Evolutionary conservation across 2,113 vertebrate genomes (phyloP).

Genomic region (Lynx canadensis): DNA sequence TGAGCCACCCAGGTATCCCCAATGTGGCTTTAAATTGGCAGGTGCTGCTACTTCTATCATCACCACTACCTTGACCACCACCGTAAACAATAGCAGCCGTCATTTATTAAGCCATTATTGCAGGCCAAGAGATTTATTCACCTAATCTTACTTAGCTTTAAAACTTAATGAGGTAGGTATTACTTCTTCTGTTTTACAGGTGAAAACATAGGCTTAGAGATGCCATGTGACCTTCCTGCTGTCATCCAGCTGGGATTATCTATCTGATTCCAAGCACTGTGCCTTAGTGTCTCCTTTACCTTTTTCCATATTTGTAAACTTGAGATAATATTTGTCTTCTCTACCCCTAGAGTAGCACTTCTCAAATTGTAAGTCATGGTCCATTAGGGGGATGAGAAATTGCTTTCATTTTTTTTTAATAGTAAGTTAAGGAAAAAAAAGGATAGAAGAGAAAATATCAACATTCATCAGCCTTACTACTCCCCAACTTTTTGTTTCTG

Average conservation of each 20-base stretch:
- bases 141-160: neutral
- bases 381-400: neutral
- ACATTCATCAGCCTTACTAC: neutral
- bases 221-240: neutral
- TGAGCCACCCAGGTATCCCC: too few species aligned
- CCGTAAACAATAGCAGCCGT: neutral
- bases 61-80: neutral
- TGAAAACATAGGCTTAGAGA: neutral
- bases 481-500: slow-evolving; percentile 14
- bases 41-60: neutral
- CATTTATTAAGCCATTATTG: slow-evolving; percentile 11
- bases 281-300: neutral
- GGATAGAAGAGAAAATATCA: neutral
- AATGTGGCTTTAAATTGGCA: neutral
- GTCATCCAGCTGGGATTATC: neutral
- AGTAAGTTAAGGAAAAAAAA: neutral
- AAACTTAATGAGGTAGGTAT: neutral
- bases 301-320: neutral
- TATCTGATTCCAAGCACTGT: neutral
- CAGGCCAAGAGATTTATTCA: neutral
- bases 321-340: neutral
- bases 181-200: neutral
- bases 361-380: slow-evolving; percentile 17
- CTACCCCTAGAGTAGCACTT: neutral
- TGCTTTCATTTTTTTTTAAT: neutral